Evolutionary conservation across 35 echinoderm and acorn worm genomes (phyloP), one percentile per base, ranked within the genome.

Genomic region (Ophioderma brevispina): DNA sequence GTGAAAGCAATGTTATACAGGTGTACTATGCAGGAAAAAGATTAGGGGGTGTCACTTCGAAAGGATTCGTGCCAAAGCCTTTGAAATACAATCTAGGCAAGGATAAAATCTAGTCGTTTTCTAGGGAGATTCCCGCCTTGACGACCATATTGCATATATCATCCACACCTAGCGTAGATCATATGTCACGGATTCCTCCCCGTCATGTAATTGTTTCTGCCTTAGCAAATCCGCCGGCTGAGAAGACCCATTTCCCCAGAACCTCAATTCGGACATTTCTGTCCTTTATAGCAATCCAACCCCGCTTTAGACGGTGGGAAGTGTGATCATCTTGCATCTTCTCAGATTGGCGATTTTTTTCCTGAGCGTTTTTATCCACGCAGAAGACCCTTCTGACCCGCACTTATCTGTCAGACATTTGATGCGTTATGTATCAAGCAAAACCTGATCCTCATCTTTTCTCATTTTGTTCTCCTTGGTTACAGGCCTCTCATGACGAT

Each of bases 401-500:
- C 41, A 46, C 41, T 46, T 46, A 46, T 46, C 41, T 46, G 41
- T 46, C 5, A 46, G 41, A 46, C 41, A 46, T 17, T 46, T 46
- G 41, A 46, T 46, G 41, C 41, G 41, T 46, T 46, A 46, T 46
- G 41, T 46, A 46, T 46, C 41, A 46, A 46, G 17, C 41, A 46
- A 17, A 8, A 46, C 5, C 17, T 8, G 4, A 46, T 46, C 41
- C 41, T 46, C 41, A 46, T 19, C 0, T 33, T 30, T 78, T 0
- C 33, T 78, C 13, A 30, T 78, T 32, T 78, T 0, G 81, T 38
- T 84, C 32, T 83, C 5, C 35, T 39, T 83, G n/a, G 75, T 35
- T 91, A 76, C 80, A 91, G 89, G 89, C 80, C 23, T 63, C 90
- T 23, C 90, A 91, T 23, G 90, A 91, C 50, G 90, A 91, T 36